Conservation (phyloP, 2,797 vertebrate genomes). For the Oreochromis mossambicus region DNA sequence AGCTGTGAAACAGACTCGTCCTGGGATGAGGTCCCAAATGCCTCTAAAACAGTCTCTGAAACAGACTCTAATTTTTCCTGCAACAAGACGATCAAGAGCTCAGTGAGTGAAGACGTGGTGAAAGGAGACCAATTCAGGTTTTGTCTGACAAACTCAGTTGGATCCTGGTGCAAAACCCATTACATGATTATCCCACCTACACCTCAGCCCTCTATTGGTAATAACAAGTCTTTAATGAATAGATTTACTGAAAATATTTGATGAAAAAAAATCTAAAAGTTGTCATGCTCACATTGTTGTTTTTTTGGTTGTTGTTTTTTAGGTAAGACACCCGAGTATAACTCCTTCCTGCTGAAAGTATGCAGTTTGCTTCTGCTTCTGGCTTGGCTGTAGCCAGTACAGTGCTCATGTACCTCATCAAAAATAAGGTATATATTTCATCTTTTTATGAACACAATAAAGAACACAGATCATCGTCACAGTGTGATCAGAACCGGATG, state of each 20-base stretch:
- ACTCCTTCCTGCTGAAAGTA: background rate
- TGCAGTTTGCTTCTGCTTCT: conserved; percentile 25
- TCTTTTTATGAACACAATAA: too few relatives aligned
- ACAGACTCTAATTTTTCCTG: background rate
- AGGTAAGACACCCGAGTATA: accelerated
- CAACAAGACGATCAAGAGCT: accelerated
- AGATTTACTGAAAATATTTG: background rate
- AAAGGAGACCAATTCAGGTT: background rate
- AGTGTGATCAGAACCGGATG: too few relatives aligned
- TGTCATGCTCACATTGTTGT: background rate
- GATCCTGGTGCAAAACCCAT: background rate
- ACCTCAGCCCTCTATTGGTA: accelerated
- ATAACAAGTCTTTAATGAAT: background rate
- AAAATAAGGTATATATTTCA: conserved; percentile 67
- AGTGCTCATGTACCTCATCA: conserved; percentile 50
- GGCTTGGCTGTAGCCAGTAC: conserved; percentile 24
- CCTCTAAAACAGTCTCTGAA: accelerated
- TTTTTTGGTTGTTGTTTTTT: background rate
- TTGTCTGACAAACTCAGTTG: background rate
- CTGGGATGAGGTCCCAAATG: conserved; percentile 21
- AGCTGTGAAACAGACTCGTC: conserved; percentile 5
- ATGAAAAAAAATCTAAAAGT: background rate
- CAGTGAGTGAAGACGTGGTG: background rate
- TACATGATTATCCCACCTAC: accelerated
- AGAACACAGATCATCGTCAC: too few relatives aligned